Evolutionary conservation across 1,140 invertebrate genomes (phyloP).

Genomic region (Dufourea novaeangliae): DNA sequence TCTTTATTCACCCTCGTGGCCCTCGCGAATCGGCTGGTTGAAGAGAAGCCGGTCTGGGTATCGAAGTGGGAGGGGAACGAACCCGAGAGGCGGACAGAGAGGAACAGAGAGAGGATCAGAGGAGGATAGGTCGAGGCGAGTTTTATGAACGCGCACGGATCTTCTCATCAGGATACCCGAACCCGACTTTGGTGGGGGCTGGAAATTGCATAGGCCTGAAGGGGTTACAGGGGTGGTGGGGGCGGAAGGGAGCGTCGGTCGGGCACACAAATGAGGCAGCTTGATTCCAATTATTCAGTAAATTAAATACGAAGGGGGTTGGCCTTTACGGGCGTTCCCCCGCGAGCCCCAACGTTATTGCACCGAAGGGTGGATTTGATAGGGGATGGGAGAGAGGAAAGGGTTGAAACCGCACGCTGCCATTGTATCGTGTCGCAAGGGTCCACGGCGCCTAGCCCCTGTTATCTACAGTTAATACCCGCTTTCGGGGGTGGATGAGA

Average conservation of each 20-base stretch:
- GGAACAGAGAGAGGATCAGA: conserved; percentile 9
- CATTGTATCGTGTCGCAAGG: conserved; percentile 34
- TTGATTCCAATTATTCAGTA: conserved; percentile 82
- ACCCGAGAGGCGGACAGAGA: conserved; percentile 4
- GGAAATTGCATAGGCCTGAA: conserved; percentile 71
- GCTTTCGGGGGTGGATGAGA: conserved; percentile 27
- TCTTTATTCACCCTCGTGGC: conserved; percentile 75
- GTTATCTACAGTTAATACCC: conserved; percentile 75
- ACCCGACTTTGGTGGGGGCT: conserved; percentile 50
- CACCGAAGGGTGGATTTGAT: conserved; percentile 53
- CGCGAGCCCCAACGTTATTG: conserved; percentile 57
- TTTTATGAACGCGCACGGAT: conserved; percentile 80
- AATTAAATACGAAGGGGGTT: conserved; percentile 79
- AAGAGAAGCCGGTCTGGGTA: conserved; percentile 21
- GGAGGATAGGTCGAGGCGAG: conserved; percentile 56
- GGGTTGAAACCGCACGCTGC: conserved; percentile 70
- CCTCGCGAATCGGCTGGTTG: not conserved
- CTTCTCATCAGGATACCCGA: conserved; percentile 78
- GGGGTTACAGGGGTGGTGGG: conserved; percentile 56
- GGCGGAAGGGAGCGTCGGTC: not conserved
- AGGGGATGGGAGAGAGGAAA: conserved; percentile 59
- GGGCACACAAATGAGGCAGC: conserved; percentile 79
- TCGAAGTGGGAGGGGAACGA: not conserved
- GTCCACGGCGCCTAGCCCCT: conserved; percentile 38
- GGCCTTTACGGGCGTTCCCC: conserved; percentile 70